phyloP scores from a whole-genome alignment of 1,140 invertebrate genomes.

The Drosophila ogumai region DNA sequence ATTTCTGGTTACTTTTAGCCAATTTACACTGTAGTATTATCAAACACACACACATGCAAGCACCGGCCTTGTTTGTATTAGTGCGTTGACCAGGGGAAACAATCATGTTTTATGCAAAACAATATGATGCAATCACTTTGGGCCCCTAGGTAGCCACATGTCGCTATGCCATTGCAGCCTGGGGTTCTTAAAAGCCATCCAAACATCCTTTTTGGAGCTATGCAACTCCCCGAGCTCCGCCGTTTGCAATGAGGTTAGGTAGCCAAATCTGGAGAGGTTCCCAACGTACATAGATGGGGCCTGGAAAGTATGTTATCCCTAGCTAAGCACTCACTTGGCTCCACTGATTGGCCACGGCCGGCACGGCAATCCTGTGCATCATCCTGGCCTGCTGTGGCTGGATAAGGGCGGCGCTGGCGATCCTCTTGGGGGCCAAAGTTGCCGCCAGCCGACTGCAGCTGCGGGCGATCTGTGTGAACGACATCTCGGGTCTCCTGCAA shows the following conservation, averaged over 20 bases:
- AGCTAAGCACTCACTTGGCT: constrained; percentile 66
- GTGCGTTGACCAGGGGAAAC: constrained; percentile 13
- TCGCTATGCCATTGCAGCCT: too few species aligned
- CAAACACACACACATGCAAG: constrained; percentile 27
- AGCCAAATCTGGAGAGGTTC: background rate
- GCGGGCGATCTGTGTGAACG: constrained; percentile 80
- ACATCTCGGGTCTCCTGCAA: constrained; percentile 65
- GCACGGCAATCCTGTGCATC: constrained; percentile 72
- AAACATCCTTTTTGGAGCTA: background rate
- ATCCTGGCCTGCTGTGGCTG: constrained; percentile 75
- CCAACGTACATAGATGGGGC: background rate
- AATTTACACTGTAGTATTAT: constrained; percentile 20
- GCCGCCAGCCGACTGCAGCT: constrained; percentile 76
- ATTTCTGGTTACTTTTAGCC: background rate
- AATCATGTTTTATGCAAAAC: constrained; percentile 50
- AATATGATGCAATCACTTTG: constrained; percentile 60
- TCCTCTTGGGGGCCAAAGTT: constrained; percentile 65
- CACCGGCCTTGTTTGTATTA: constrained; percentile 12
- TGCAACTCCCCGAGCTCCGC: background rate
- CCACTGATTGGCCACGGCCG: constrained; percentile 62
- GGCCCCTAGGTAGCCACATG: constrained; percentile 2
- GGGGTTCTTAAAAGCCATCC: background rate
- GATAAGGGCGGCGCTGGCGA: constrained; percentile 45
- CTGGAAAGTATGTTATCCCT: constrained; percentile 1
- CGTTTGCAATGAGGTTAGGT: constrained; percentile 73